Evolutionary conservation across 1,140 invertebrate species (phyloP).

Genomic region (Zaprionus inermis): DNA sequence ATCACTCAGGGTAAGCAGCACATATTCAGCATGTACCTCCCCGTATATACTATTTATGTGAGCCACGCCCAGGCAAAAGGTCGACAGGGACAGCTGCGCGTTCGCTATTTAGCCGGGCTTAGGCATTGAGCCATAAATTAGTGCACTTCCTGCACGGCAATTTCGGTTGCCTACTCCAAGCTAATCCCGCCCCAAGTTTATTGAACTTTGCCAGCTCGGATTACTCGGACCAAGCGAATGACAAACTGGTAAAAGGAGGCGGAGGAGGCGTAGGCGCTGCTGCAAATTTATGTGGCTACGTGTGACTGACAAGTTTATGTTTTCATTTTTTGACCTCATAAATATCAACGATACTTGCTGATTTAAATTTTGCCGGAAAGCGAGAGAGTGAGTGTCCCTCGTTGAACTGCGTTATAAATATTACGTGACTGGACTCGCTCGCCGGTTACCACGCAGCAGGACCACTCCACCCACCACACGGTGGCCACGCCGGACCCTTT

Average conservation of each 20-base stretch:
- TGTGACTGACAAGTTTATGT: constrained; percentile 80
- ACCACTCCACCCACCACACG: too few relatives aligned
- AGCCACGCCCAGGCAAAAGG: constrained; percentile 35
- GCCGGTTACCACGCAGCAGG: too few relatives aligned
- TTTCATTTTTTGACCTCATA: constrained; percentile 63
- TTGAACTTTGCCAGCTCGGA: constrained; percentile 76
- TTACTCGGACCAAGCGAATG: constrained; percentile 41
- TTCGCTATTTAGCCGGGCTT: constrained; percentile 2
- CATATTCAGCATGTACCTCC: constrained; percentile 28
- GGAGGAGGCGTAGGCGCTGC: neutral
- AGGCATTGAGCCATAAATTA: constrained; percentile 58
- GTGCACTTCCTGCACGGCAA: constrained; percentile 60
- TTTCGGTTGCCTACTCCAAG: constrained; percentile 15
- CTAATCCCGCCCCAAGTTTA: constrained; percentile 49
- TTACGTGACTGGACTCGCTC: constrained; percentile 39
- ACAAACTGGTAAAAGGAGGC: constrained; percentile 6
- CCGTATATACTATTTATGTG: constrained; percentile 55
- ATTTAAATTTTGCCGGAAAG: constrained; percentile 47
- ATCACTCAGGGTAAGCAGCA: neutral
- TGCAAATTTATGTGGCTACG: constrained; percentile 67
- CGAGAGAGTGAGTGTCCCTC: constrained; percentile 7
- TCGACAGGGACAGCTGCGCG: constrained; percentile 15
- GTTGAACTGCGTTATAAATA: constrained; percentile 64
- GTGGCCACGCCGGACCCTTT: neutral
- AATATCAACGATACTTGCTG: constrained; percentile 52